Percentiles rank a stretch among this genome's conserved stretches.
phyloP scores from a whole-genome alignment of 2,888 invertebrate genomes.

The Standfussiana lucernea region DNA sequence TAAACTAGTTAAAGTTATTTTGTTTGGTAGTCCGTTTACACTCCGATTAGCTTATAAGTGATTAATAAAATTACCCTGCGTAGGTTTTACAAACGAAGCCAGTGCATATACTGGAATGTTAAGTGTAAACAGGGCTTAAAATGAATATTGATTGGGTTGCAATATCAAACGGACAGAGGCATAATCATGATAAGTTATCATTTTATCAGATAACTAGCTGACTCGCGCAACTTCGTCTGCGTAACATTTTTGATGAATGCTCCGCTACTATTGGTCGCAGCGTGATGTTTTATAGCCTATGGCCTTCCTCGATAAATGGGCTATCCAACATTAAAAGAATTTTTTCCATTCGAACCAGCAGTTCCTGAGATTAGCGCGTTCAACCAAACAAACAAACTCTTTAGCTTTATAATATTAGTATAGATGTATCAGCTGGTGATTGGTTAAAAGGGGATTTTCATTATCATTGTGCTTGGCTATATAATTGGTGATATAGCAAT shows the following conservation, averaged over 20 bases:
- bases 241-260: no score
- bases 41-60: constrained; percentile 51
- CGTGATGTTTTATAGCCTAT: no score
- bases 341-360: no score
- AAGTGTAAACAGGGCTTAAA: constrained; percentile 25
- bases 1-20: constrained; percentile 44
- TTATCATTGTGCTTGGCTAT: background rate
- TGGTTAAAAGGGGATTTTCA: background rate
- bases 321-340: no score
- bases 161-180: constrained; percentile 18
- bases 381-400: no score
- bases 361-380: no score
- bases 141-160: constrained; percentile 43
- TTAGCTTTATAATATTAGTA: no score
- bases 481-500: no score
- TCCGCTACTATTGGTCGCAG: no score
- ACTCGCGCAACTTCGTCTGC: no score
- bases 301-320: no score
- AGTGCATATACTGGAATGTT: constrained; percentile 32
- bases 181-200: background rate
- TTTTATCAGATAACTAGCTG: constrained; percentile 19
- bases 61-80: constrained; percentile 57
- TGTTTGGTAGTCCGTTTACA: constrained; percentile 39
- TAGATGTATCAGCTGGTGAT: no score
- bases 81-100: constrained; percentile 56